These are phyloP conservation scores for Acleris laterana DNA, from an alignment of 2,888 invertebrate genomes.

Conservation along the genomic window DNA sequence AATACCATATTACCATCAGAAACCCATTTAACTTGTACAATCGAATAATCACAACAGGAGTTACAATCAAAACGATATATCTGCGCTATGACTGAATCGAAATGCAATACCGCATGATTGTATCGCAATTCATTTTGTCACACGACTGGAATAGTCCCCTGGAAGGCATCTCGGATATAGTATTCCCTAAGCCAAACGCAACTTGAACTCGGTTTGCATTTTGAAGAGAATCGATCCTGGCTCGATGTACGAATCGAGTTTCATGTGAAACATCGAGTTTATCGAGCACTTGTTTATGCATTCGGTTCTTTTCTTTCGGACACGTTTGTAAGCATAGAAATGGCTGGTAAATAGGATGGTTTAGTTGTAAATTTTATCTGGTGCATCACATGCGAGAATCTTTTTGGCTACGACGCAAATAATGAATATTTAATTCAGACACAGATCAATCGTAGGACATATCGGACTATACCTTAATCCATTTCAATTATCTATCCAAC, in stretches of 20 bases:
- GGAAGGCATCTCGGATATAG: constrained; percentile 34
- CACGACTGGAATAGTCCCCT: background rate
- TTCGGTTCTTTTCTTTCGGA: constrained; percentile 20
- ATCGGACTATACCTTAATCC: too few relatives aligned
- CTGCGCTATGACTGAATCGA: constrained; percentile 19
- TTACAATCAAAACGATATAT: constrained; percentile 29
- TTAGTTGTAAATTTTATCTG: too few relatives aligned
- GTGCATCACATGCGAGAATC: too few relatives aligned
- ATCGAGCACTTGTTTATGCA: constrained; percentile 26
- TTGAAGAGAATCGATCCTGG: constrained; percentile 51
- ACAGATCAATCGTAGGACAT: too few relatives aligned
- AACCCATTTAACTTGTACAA: constrained; percentile 17
- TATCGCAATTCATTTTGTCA: constrained; percentile 35
- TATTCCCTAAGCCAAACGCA: constrained; percentile 51
- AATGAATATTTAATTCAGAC: too few relatives aligned
- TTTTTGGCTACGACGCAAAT: too few relatives aligned
- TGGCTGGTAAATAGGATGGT: background rate
- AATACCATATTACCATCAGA: constrained; percentile 4
- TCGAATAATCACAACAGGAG: constrained; percentile 11
- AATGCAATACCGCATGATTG: constrained; percentile 34
- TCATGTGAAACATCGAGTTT: constrained; percentile 35
- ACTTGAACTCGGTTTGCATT: constrained; percentile 55
- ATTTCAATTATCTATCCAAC: too few relatives aligned
- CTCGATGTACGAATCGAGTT: constrained; percentile 38
- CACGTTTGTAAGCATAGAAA: constrained; percentile 7